Evolutionary conservation across 2,888 invertebrate species (phyloP).

Genomic region (Caenorhabditis sulstoni): DNA sequence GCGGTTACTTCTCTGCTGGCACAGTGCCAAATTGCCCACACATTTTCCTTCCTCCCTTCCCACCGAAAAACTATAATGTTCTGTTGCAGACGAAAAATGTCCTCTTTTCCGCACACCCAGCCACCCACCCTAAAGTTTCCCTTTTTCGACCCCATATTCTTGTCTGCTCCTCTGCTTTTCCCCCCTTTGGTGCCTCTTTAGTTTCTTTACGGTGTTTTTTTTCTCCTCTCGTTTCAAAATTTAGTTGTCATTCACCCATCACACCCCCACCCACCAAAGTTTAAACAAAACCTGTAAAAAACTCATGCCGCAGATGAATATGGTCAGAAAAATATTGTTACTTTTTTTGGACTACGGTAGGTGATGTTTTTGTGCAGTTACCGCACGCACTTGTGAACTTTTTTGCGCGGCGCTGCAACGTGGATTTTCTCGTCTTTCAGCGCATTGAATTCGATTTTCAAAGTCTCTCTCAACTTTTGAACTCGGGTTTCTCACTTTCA

Average conservation of each 20-base stretch:
- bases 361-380: not conserved
- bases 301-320: constrained; percentile 12
- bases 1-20: not conserved
- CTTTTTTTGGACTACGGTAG: not conserved
- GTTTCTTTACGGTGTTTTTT: constrained; percentile 1
- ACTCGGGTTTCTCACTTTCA: not conserved
- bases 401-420: too few relatives aligned
- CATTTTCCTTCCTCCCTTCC: not conserved
- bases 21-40: constrained; percentile 13
- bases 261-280: not conserved
- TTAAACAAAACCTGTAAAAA: not conserved
- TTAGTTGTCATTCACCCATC: constrained; percentile 1
- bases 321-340: not conserved
- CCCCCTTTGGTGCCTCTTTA: not conserved
- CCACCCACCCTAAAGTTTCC: not conserved
- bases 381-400: too few relatives aligned
- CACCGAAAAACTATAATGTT: not conserved
- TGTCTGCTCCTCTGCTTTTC: not conserved
- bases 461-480: not conserved
- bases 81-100: not conserved
- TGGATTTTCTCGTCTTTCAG: not conserved
- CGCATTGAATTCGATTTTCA: not conserved
- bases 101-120: not conserved
- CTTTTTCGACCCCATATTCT: not conserved
- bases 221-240: not conserved